Conservation (phyloP, 2,888 invertebrate genomes). For the Meteorus colon region DNA sequence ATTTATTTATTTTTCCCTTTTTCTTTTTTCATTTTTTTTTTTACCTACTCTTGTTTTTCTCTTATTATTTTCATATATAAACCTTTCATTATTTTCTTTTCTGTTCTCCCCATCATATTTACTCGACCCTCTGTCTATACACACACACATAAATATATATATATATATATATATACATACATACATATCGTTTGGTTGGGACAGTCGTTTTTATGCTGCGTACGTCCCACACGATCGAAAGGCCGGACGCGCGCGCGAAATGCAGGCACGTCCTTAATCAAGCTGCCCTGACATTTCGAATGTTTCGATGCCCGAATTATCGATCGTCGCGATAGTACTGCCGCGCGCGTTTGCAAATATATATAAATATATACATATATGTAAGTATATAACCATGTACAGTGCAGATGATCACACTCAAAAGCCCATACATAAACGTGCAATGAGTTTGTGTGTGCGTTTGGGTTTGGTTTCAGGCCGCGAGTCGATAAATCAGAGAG, state of each 20-base stretch:
- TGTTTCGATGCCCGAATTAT: constrained; percentile 47
- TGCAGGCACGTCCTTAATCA: constrained; percentile 45
- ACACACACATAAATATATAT: not conserved
- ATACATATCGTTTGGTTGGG: constrained; percentile 14
- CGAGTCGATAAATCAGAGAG: constrained; percentile 43
- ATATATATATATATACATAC: not conserved
- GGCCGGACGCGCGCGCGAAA: constrained; percentile 26
- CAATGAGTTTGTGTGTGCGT: not conserved
- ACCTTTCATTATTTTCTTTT: constrained; percentile 3
- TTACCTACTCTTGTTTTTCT: not conserved
- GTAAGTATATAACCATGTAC: not conserved
- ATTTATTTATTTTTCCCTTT: constrained; percentile 5
- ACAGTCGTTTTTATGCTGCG: constrained; percentile 42
- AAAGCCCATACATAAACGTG: constrained; percentile 25
- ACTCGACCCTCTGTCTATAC: constrained; percentile 8
- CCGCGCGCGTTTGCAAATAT: constrained; percentile 26
- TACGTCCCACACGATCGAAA: constrained; percentile 44
- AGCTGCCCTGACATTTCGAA: constrained; percentile 44
- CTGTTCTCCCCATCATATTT: constrained; percentile 7
- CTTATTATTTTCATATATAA: constrained; percentile 18
- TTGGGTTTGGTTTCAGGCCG: constrained; percentile 29
- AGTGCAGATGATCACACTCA: not conserved
- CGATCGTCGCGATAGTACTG: constrained; percentile 41
- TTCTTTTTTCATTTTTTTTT: not conserved
- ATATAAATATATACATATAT: constrained; percentile 29